phyloP scores from a whole-genome alignment of 2,888 invertebrate genomes.

The Drosophila lacicola region DNA sequence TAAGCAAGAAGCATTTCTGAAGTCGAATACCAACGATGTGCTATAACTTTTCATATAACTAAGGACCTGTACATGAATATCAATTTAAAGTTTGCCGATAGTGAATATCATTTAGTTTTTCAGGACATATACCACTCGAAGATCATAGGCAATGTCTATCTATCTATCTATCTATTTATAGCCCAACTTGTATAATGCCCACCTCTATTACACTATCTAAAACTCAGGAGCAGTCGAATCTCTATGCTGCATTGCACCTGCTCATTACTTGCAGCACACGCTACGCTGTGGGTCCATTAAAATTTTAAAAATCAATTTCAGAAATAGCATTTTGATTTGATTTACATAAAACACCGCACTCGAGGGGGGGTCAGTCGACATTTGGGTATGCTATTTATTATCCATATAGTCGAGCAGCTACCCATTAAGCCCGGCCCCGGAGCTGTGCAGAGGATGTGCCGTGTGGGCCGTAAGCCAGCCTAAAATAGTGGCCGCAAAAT shows the following conservation, averaged over 20 bases:
- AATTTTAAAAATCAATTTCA: slow-evolving; percentile 79
- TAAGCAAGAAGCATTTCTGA: too few species aligned
- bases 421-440: slow-evolving; percentile 33
- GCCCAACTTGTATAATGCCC: too few species aligned
- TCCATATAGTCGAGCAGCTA: slow-evolving; percentile 23
- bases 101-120: too few species aligned
- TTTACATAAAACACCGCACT: slow-evolving; percentile 66
- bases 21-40: accelerated
- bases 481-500: slow-evolving; percentile 40
- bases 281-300: slow-evolving; percentile 53
- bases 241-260: too few species aligned
- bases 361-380: slow-evolving; percentile 34
- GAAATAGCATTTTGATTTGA: slow-evolving; percentile 78
- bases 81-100: too few species aligned
- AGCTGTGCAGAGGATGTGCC: slow-evolving; percentile 13
- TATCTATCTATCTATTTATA: too few species aligned
- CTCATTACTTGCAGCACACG: neutral
- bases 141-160: too few species aligned
- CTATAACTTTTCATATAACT: too few species aligned
- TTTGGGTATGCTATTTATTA: slow-evolving; percentile 11
- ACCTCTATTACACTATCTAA: too few species aligned
- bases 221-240: too few species aligned
- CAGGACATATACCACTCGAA: too few species aligned
- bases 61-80: too few species aligned
- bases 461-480: neutral